Evolutionary conservation across 2,888 invertebrate species (phyloP).

Genomic region (Vanessa cardui): DNA sequence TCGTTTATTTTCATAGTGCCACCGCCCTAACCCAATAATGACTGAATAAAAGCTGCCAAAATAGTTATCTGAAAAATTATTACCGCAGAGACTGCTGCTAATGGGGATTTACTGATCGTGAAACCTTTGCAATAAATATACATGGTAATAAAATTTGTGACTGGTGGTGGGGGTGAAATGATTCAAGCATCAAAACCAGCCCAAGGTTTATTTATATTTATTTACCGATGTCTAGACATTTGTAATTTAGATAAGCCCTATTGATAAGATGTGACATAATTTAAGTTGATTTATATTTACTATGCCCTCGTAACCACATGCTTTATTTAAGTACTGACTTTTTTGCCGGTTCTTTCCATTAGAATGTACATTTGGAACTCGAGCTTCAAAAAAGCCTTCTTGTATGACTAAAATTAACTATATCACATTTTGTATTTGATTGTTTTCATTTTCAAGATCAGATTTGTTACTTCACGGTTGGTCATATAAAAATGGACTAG

Average conservation of each 20-base stretch:
- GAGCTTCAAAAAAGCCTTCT: no score
- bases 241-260: slow-evolving; percentile 17
- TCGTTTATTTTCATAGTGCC: slow-evolving; percentile 26
- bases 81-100: slow-evolving; percentile 8
- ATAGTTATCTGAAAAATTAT: slow-evolving; percentile 12
- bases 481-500: neutral
- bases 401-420: no score
- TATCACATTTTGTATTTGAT: no score
- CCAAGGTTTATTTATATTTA: neutral
- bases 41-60: slow-evolving; percentile 21
- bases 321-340: no score
- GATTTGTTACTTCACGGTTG: no score
- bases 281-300: no score
- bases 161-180: neutral
- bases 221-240: slow-evolving; percentile 24
- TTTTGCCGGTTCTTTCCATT: no score
- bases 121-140: slow-evolving; percentile 3
- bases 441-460: neutral
- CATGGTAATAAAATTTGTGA: neutral
- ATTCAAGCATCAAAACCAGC: neutral
- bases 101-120: slow-evolving; percentile 16
- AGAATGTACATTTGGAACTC: no score
- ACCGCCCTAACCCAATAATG: slow-evolving; percentile 24
- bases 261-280: neutral
- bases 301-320: no score